A percentile compares a stretch with the other conserved stretches of the same genome.
These are phyloP conservation scores for Arizona elegans DNA, from an alignment of 2,113 vertebrate genomes.

Conservation along the genomic window DNA sequence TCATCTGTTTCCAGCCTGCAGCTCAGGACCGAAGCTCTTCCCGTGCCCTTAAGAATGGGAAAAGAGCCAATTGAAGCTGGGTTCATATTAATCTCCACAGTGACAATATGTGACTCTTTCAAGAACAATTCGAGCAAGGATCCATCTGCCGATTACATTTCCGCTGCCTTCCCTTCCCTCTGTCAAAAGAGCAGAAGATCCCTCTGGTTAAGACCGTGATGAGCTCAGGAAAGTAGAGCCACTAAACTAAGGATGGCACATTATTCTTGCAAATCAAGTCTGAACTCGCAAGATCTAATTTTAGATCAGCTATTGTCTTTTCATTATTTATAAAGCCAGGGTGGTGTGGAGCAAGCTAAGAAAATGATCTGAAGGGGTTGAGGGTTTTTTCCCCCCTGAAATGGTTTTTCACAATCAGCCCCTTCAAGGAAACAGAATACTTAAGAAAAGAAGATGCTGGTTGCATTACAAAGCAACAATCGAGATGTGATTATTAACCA, in stretches of 20 bases:
- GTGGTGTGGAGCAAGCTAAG: constrained; percentile 26
- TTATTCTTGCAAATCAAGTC: constrained; percentile 12
- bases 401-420: constrained; percentile 16
- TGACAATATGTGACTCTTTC: background rate
- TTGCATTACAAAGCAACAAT: constrained; percentile 32
- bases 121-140: background rate
- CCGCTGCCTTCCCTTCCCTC: background rate
- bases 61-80: background rate
- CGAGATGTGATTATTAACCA: constrained; percentile 47
- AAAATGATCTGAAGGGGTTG: constrained; percentile 24
- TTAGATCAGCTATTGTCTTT: constrained; percentile 9
- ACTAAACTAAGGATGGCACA: background rate
- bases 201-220: background rate
- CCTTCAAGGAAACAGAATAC: constrained; percentile 28
- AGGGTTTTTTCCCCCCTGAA: background rate
- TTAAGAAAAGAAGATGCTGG: constrained; percentile 12
- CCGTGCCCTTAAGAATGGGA: background rate
- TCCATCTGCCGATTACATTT: background rate
- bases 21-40: background rate
- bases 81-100: background rate
- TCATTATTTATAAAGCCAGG: constrained; percentile 50
- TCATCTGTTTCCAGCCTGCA: background rate
- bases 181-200: background rate
- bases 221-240: background rate
- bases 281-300: constrained; percentile 37